These are phyloP conservation scores for Sprattus sprattus DNA, from an alignment of 2,113 vertebrate species.

Conservation along the genomic window DNA sequence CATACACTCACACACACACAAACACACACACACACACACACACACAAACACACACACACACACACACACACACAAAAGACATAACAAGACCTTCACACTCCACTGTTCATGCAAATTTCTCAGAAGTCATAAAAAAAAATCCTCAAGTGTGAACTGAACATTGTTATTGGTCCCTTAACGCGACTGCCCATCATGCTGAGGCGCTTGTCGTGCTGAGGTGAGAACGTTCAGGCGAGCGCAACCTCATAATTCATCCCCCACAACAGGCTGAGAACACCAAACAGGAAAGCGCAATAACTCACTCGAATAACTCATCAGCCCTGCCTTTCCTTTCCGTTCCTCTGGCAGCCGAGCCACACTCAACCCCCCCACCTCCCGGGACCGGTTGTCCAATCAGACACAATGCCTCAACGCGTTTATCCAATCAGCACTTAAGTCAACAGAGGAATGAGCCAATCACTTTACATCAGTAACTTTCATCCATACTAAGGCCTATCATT, in stretches of 20 bases:
- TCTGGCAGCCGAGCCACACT: not conserved
- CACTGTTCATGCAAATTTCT: not conserved
- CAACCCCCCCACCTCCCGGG: not conserved
- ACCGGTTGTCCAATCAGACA: not conserved
- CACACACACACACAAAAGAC: not conserved
- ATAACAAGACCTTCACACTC: not conserved
- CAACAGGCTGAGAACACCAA: not conserved
- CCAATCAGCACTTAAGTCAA: constrained; percentile 4
- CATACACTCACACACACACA: too few relatives aligned
- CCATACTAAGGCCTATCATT: not conserved
- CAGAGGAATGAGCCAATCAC: not conserved
- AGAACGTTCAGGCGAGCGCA: not conserved
- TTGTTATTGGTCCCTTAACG: not conserved
- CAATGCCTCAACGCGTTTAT: not conserved
- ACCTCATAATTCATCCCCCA: not conserved
- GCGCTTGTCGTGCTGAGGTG: not conserved
- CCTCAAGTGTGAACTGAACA: not conserved
- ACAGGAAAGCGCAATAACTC: constrained; percentile 15
- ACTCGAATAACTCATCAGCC: not conserved
- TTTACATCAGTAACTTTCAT: not conserved
- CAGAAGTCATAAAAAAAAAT: not conserved
- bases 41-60: not conserved
- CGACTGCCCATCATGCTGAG: not conserved
- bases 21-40: too few relatives aligned
- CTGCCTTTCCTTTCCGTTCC: constrained; percentile 11